Conservation (phyloP, 2,888 invertebrate genomes). For the Corbicula japonica region DNA sequence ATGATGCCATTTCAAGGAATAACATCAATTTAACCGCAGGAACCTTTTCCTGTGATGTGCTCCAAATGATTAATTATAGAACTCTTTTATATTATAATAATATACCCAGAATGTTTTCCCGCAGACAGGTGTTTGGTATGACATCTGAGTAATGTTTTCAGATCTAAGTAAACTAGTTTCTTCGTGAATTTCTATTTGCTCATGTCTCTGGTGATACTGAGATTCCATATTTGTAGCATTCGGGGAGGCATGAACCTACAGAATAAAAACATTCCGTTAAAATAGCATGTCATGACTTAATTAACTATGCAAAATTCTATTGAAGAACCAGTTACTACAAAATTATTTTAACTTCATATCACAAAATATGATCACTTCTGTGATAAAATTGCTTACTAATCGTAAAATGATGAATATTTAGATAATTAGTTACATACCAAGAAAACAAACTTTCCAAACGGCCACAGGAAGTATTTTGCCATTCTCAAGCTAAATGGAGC, state of each 20-base stretch:
- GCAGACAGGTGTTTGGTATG: constrained; percentile 29
- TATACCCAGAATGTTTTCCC: constrained; percentile 37
- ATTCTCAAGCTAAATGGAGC: constrained; percentile 78
- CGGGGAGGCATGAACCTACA: constrained; percentile 32
- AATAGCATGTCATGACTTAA: no score
- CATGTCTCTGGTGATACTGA: constrained; percentile 21
- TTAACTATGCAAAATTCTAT: no score
- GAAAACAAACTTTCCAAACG: constrained; percentile 85
- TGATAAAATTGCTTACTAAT: not conserved
- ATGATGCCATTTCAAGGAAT: no score
- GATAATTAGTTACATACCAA: constrained; percentile 67
- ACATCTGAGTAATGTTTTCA: constrained; percentile 22
- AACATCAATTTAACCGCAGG: no score
- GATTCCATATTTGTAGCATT: constrained; percentile 34
- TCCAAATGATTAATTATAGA: no score
- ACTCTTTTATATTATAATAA: not conserved
- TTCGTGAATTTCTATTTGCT: constrained; percentile 18
- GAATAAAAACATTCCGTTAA: no score
- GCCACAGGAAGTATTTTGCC: constrained; percentile 84
- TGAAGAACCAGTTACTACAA: no score
- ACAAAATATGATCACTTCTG: not conserved
- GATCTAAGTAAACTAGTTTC: constrained; percentile 36
- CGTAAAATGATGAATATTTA: not conserved
- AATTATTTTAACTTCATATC: not conserved
- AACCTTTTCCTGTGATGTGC: no score